These are phyloP conservation scores for Carabus problematicus DNA, from an alignment of 2,888 invertebrate genomes.

Conservation along the genomic window DNA sequence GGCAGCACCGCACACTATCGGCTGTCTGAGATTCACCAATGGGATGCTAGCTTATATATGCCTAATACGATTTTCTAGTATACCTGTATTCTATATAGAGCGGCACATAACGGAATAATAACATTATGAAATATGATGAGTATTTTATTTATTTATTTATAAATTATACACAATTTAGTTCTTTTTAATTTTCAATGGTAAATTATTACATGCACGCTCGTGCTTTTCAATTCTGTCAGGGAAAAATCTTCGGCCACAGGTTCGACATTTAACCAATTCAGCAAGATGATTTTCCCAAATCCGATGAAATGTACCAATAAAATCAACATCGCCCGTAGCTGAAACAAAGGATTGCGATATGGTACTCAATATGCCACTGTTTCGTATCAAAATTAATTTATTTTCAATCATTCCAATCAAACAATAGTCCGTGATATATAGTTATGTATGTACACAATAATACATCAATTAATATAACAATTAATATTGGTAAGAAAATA, in stretches of 20 bases:
- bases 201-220: constrained; percentile 61
- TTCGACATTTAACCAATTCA: constrained; percentile 65
- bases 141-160: constrained; percentile 2
- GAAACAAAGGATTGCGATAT: constrained; percentile 44
- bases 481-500: too few relatives aligned
- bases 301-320: constrained; percentile 54
- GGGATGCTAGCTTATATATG: constrained; percentile 15
- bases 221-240: constrained; percentile 69
- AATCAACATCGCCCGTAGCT: constrained; percentile 56
- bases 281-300: constrained; percentile 65
- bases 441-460: too few relatives aligned
- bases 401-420: too few relatives aligned
- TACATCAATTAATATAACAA: too few relatives aligned
- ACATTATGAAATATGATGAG: neutral
- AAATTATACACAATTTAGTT: constrained; percentile 13
- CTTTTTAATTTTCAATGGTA: constrained; percentile 41
- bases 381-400: too few relatives aligned
- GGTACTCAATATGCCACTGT: too few relatives aligned
- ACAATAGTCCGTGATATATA: too few relatives aligned
- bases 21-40: constrained; percentile 23
- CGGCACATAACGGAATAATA: constrained; percentile 14
- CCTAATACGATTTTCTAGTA: neutral
- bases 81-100: constrained; percentile 3
- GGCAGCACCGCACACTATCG: constrained; percentile 26
- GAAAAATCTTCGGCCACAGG: constrained; percentile 69